Percentiles rank a stretch among this genome's conserved stretches.
phyloP scores from a whole-genome alignment of 2,888 invertebrate species.

The Minunthozetes semirufus region DNA sequence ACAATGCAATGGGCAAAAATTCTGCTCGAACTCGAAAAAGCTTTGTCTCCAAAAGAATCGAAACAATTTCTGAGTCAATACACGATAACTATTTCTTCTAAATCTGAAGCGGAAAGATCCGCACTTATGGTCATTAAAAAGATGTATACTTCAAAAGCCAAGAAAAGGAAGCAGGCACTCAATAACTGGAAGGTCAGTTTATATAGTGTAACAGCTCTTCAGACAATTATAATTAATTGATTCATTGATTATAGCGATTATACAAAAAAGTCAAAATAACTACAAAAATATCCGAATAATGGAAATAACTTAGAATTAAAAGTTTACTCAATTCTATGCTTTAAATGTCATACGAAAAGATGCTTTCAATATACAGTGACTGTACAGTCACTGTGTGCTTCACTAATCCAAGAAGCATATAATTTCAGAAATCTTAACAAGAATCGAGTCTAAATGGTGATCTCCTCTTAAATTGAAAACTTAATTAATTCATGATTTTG shows the following conservation, averaged over 20 bases:
- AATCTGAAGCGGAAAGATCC: conserved; percentile 57
- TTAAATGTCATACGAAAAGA: no score
- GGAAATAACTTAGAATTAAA: no score
- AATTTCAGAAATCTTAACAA: no score
- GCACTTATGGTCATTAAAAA: conserved; percentile 98
- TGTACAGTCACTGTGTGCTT: no score
- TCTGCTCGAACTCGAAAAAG: conserved; percentile 88
- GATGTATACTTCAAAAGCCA: conserved; percentile 89
- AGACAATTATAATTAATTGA: neutral
- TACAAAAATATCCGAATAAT: no score
- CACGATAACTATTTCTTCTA: conserved; percentile 55
- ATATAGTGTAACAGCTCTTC: neutral
- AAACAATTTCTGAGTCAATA: conserved; percentile 88
- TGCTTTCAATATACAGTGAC: no score
- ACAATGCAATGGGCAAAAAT: conserved; percentile 94
- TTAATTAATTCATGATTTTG: no score
- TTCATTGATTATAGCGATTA: neutral
- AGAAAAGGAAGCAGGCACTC: conserved; percentile 90
- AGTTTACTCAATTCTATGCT: no score
- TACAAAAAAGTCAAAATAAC: conserved; percentile 5
- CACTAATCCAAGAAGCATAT: no score
- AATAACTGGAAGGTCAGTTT: conserved; percentile 86
- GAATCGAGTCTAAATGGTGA: no score
- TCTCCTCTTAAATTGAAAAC: no score
- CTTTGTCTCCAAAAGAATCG: conserved; percentile 80